Conservation (phyloP, 2,113 vertebrate genomes). For the Sminthopsis crassicaudata region DNA sequence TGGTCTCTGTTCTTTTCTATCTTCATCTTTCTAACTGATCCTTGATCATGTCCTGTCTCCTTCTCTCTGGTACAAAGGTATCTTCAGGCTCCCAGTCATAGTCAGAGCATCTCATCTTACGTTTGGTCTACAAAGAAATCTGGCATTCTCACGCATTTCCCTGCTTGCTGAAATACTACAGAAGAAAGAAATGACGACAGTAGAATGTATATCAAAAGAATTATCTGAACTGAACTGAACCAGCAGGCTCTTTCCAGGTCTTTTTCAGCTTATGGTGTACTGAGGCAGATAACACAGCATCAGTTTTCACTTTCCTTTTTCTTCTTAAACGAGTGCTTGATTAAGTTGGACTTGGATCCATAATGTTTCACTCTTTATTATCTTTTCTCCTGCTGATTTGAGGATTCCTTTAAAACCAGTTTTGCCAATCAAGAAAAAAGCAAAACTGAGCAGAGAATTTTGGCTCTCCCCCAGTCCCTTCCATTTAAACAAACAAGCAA, state of each 20-base stretch:
- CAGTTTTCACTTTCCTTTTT: constrained; percentile 62
- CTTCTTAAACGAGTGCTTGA: constrained; percentile 45
- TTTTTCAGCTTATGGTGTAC: constrained; percentile 66
- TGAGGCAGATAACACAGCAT: constrained; percentile 67
- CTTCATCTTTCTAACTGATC: not conserved
- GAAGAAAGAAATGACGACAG: constrained; percentile 12
- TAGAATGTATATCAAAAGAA: constrained; percentile 34
- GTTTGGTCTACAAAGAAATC: constrained; percentile 36
- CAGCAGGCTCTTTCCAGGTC: constrained; percentile 42
- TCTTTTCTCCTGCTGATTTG: not conserved
- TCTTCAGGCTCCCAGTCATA: not conserved
- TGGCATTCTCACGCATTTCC: not conserved
- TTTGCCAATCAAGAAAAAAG: constrained; percentile 24
- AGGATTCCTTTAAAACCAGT: not conserved
- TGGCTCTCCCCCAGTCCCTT: not conserved
- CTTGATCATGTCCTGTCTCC: fast-evolving
- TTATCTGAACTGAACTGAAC: constrained; percentile 56
- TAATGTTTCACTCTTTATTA: not conserved
- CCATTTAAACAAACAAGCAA: no score
- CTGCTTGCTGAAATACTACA: constrained; percentile 35
- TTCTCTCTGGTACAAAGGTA: not conserved
- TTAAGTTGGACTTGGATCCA: constrained; percentile 18
- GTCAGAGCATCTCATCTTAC: constrained; percentile 11
- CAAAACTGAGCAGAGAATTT: not conserved
- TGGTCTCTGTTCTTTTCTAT: not conserved